Evolutionary conservation across 1,140 invertebrate species (phyloP).

Genomic region (Brachystomella parvula): DNA sequence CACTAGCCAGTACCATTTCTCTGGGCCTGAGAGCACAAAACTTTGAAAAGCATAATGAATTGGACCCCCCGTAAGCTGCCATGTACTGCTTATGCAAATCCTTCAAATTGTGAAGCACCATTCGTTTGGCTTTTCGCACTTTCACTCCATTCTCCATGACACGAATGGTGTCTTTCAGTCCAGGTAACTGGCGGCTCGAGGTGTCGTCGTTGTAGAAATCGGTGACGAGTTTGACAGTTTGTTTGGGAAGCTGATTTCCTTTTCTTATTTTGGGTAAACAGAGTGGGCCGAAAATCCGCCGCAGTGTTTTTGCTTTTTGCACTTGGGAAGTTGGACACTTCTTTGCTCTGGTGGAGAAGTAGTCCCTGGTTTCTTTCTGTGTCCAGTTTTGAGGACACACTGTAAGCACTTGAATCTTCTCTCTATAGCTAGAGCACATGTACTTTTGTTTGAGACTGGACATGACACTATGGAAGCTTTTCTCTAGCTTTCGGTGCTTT

Average conservation of each 20-base stretch:
- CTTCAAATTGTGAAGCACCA: background rate
- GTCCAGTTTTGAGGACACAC: background rate
- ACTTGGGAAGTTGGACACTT: background rate
- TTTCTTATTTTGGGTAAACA: background rate
- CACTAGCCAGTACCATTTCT: background rate
- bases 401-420: constrained; percentile 7
- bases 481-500: background rate
- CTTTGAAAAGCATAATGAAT: background rate
- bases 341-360: background rate
- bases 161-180: background rate
- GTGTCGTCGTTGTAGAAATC: background rate
- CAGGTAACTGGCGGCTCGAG: background rate
- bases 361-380: background rate
- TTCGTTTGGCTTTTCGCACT: background rate
- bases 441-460: background rate
- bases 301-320: background rate
- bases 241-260: background rate
- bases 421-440: background rate
- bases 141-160: background rate
- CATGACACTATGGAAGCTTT: background rate
- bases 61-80: background rate
- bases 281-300: background rate
- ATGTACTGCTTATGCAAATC: background rate
- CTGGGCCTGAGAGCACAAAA: background rate
- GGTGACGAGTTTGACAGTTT: background rate